phyloP scores from a whole-genome alignment of 2,797 vertebrate genomes.

The Manis javanica region DNA sequence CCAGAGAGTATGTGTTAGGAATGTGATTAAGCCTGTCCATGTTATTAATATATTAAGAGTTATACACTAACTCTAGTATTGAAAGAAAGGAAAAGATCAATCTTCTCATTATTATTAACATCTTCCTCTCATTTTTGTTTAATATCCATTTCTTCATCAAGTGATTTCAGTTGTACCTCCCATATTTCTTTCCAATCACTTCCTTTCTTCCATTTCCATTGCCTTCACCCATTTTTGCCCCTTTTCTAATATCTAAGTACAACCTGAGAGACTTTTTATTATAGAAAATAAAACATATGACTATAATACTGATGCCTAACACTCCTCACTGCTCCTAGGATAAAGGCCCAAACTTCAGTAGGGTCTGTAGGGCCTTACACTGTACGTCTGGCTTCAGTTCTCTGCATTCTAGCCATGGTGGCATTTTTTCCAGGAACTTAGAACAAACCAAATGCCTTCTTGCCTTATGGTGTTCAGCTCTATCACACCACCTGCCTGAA shows the following conservation, averaged over 20 bases:
- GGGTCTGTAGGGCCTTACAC: too few relatives aligned
- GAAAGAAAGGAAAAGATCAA: constrained; percentile 3
- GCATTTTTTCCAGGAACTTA: neutral
- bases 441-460: neutral
- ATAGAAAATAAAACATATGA: neutral
- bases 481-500: neutral
- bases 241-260: neutral
- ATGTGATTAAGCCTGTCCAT: neutral
- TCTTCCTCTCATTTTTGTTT: neutral
- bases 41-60: neutral
- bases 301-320: neutral
- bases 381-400: neutral
- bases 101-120: constrained; percentile 3
- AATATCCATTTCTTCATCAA: neutral
- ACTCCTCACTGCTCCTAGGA: neutral
- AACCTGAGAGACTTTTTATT: neutral
- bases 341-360: neutral
- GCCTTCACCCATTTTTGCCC: neutral
- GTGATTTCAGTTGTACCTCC: neutral
- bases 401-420: neutral
- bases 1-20: neutral
- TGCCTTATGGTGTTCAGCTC: neutral
- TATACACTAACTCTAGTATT: neutral
- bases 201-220: neutral
- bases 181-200: neutral